phyloP scores from a whole-genome alignment of 2,888 invertebrate genomes.

The Trichogramma evanescens region DNA sequence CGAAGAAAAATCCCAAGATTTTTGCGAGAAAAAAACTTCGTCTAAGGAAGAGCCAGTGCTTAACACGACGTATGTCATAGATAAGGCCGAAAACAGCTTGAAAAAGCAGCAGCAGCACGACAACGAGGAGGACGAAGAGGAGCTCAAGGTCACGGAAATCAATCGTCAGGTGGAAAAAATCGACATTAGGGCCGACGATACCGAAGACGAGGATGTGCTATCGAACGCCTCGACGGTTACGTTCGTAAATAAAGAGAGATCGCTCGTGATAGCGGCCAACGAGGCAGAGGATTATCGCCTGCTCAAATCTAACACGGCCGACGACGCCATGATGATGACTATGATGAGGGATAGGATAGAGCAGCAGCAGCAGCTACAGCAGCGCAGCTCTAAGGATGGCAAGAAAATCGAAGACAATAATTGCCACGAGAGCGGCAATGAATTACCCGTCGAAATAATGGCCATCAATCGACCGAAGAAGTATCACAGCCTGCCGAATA shows the following conservation, averaged over 20 bases:
- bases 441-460: neutral
- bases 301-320: neutral
- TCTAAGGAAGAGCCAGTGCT: neutral
- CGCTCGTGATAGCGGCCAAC: neutral
- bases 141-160: neutral
- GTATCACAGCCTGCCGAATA: conserved; percentile 13
- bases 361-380: no score
- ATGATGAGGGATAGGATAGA: no score
- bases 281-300: no score
- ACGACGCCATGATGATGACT: neutral
- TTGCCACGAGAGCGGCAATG: neutral
- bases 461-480: neutral
- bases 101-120: neutral
- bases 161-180: no score
- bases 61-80: neutral
- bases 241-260: conserved; percentile 6
- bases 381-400: neutral
- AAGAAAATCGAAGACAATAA: neutral
- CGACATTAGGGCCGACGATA: no score
- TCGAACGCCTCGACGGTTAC: conserved; percentile 11
- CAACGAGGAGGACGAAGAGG: neutral
- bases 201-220: neutral
- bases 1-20: no score
- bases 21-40: no score
- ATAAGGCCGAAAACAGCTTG: neutral